phyloP scores from a whole-genome alignment of 2,113 vertebrate genomes.

The Rhinopomastus cyanomelas region DNA sequence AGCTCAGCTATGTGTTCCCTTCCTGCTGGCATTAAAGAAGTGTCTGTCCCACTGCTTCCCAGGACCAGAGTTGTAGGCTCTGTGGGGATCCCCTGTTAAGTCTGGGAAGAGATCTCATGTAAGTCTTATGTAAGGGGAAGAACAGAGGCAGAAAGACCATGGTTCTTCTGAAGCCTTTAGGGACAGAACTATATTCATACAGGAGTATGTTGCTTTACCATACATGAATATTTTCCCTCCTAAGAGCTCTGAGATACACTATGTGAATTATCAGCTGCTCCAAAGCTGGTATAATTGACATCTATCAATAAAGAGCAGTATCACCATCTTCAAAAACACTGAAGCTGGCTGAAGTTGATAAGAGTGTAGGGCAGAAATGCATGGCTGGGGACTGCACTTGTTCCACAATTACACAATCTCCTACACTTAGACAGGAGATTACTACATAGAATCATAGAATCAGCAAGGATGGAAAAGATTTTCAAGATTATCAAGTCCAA shows the following conservation, averaged over 20 bases:
- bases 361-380: too few relatives aligned
- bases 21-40: background rate
- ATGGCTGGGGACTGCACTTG: too few relatives aligned
- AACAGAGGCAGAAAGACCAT: background rate
- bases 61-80: background rate
- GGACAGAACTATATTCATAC: background rate
- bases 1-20: background rate
- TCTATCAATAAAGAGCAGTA: too few relatives aligned
- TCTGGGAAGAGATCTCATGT: accelerated
- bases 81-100: too few relatives aligned
- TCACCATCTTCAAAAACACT: too few relatives aligned
- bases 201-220: background rate
- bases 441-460: too few relatives aligned
- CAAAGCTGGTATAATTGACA: background rate
- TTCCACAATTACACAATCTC: too few relatives aligned
- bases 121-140: background rate
- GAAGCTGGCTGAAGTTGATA: too few relatives aligned
- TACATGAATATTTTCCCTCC: background rate
- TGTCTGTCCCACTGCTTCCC: background rate
- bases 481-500: too few relatives aligned
- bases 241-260: background rate
- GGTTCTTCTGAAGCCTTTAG: background rate
- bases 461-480: too few relatives aligned
- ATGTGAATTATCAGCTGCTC: background rate
- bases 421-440: too few relatives aligned